These are phyloP conservation scores for Aphelenchoides fujianensis DNA, from an alignment of 1,140 invertebrate species.

Conservation along the genomic window DNA sequence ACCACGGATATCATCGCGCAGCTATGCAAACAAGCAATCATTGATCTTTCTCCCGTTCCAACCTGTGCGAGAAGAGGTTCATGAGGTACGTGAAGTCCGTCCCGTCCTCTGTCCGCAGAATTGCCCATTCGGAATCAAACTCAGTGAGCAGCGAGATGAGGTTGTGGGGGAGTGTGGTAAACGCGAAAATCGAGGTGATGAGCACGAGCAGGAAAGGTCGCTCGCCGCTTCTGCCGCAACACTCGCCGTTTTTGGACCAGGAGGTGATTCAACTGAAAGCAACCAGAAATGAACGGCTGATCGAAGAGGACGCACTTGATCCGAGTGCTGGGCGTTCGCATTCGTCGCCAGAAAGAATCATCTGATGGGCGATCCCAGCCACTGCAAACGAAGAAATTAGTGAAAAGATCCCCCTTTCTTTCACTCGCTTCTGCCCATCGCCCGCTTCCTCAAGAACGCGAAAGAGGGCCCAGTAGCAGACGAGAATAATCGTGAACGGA, in stretches of 20 bases:
- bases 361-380: not conserved
- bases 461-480: constrained; percentile 57
- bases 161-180: constrained; percentile 90
- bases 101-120: constrained; percentile 21
- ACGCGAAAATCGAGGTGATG: constrained; percentile 90
- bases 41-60: too few species aligned
- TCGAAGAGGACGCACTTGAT: not conserved
- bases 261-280: too few species aligned
- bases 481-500: constrained; percentile 60
- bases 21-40: too few species aligned
- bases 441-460: not conserved
- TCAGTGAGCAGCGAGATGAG: constrained; percentile 78
- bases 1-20: constrained; percentile 67
- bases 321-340: not conserved
- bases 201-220: constrained; percentile 88
- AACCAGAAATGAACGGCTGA: too few species aligned
- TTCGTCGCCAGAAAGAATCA: not conserved
- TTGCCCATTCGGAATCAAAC: constrained; percentile 67
- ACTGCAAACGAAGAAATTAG: too few species aligned
- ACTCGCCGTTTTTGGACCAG: constrained; percentile 7
- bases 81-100: constrained; percentile 52
- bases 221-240: constrained; percentile 70
- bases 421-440: not conserved
- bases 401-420: not conserved
- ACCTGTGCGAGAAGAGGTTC: constrained; percentile 53